Conservation (phyloP, 2,113 vertebrate species). For the Pampusana beccarii region DNA sequence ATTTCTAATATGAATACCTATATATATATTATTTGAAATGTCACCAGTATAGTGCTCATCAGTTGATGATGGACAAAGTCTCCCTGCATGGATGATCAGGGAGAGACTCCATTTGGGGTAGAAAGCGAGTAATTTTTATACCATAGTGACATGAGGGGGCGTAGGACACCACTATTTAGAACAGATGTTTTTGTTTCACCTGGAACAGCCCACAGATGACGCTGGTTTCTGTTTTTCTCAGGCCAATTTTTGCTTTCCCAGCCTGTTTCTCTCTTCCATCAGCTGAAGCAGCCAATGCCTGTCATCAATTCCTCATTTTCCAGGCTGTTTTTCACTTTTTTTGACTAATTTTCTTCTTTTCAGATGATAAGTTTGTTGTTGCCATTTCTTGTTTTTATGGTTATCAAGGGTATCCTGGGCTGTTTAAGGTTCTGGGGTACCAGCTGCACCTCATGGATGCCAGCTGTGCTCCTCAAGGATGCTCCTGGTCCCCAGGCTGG, state of each 20-base stretch:
- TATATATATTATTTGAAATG: not conserved
- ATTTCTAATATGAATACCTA: not conserved
- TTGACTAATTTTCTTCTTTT: not conserved
- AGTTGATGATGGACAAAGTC: rapidly evolving
- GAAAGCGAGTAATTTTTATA: not conserved
- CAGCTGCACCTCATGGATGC: rapidly evolving
- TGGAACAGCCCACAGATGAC: not conserved
- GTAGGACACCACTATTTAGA: not conserved
- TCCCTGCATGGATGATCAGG: rapidly evolving
- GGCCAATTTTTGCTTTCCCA: rapidly evolving
- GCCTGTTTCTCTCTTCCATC: not conserved
- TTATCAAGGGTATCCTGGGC: rapidly evolving
- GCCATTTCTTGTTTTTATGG: not conserved
- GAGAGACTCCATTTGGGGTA: not conserved
- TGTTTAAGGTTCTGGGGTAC: not conserved
- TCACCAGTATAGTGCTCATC: rapidly evolving
- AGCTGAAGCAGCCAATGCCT: not conserved
- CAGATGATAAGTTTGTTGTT: too few relatives aligned
- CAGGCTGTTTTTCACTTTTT: not conserved
- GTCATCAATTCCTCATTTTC: not conserved
- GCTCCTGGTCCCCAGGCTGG: not conserved
- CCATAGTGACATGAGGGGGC: not conserved
- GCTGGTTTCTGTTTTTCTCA: not conserved
- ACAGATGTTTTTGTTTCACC: not conserved
- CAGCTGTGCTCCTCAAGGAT: not conserved